Evolutionary conservation across 2,888 invertebrate species (phyloP).

Genomic region (Acheta domesticus): DNA sequence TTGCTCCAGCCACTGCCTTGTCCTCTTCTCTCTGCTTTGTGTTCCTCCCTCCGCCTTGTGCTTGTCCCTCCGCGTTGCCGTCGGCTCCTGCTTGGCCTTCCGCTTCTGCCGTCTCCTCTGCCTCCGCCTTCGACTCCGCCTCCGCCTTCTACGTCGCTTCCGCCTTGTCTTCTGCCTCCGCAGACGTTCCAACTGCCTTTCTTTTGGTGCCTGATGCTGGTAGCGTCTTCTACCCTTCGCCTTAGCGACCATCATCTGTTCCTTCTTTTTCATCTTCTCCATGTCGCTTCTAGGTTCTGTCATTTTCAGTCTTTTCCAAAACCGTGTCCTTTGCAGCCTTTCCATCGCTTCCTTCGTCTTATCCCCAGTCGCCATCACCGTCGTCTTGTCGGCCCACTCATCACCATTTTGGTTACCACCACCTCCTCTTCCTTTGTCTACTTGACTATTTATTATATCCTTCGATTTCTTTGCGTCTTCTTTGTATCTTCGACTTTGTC

Average conservation of each 20-base stretch:
- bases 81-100: too few relatives aligned
- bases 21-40: too few relatives aligned
- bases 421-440: background rate
- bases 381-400: background rate
- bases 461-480: background rate
- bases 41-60: too few relatives aligned
- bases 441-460: background rate
- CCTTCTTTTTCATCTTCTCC: conserved; percentile 20
- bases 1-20: too few relatives aligned
- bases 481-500: background rate
- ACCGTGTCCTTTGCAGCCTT: background rate
- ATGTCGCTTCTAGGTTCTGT: background rate
- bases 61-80: too few relatives aligned
- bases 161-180: too few relatives aligned
- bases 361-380: background rate
- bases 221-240: background rate
- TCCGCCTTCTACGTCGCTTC: too few relatives aligned
- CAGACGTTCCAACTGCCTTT: background rate
- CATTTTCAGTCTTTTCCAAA: background rate
- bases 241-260: conserved; percentile 20
- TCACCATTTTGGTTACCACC: background rate
- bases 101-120: too few relatives aligned
- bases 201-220: background rate
- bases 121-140: too few relatives aligned
- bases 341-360: background rate